These are phyloP conservation scores for Deilephila porcellus DNA, from an alignment of 2,888 invertebrate genomes.

Conservation along the genomic window DNA sequence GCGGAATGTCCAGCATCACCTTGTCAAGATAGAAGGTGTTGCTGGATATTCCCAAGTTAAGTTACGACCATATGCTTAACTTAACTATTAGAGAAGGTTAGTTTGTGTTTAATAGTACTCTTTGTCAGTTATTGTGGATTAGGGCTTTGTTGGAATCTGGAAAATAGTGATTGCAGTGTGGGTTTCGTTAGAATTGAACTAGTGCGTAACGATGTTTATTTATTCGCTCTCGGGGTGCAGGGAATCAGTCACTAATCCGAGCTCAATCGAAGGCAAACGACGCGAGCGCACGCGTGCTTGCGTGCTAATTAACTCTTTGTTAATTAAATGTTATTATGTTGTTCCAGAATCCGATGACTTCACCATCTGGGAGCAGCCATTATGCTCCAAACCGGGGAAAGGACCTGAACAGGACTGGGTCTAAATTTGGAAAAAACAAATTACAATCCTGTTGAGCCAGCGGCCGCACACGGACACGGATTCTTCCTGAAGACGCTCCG, in stretches of 20 bases:
- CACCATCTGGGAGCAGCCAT: neutral
- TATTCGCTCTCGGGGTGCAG: neutral
- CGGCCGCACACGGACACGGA: neutral
- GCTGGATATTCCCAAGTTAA: conserved; percentile 1
- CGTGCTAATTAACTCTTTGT: neutral
- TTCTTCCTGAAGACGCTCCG: neutral
- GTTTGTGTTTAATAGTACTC: neutral
- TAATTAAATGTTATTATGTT: neutral
- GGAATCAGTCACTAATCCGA: neutral
- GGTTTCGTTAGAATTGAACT: neutral
- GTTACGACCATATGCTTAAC: neutral
- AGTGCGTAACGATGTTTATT: neutral
- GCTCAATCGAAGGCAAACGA: neutral
- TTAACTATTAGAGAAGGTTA: neutral
- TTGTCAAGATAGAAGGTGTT: neutral
- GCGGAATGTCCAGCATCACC: neutral
- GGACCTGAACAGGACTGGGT: neutral
- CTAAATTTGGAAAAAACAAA: neutral
- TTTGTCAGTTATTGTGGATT: too few species aligned
- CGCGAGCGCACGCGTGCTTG: neutral
- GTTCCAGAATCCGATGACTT: neutral
- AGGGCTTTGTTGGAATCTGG: neutral
- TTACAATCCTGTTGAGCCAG: neutral
- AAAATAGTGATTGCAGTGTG: neutral
- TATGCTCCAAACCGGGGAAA: neutral